phyloP scores from a whole-genome alignment of 2,888 invertebrate species.

The Villa cingulata region DNA sequence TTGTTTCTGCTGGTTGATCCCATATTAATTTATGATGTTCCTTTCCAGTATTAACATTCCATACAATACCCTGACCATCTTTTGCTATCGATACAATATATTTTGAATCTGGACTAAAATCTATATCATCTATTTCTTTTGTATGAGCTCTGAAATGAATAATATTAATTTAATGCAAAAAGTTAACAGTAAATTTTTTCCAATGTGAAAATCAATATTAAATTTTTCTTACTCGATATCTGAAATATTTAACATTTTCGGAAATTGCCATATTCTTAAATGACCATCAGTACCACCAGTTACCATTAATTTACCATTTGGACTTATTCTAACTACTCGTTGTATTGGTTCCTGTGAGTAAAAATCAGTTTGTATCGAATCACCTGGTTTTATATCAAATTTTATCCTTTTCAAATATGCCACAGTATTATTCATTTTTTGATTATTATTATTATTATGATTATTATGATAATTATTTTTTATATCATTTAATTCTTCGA shows the following conservation, averaged over 20 bases:
- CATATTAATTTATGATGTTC: slow-evolving; percentile 59
- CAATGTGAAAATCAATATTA: too few relatives aligned
- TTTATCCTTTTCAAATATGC: slow-evolving; percentile 44
- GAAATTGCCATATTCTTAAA: slow-evolving; percentile 79
- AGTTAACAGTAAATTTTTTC: too few relatives aligned
- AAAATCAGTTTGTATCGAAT: slow-evolving; percentile 78
- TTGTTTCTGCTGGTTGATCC: slow-evolving; percentile 58
- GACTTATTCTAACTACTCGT: slow-evolving; percentile 69
- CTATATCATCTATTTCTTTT: slow-evolving; percentile 89
- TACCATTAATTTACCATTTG: slow-evolving; percentile 64
- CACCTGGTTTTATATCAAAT: slow-evolving; percentile 60
- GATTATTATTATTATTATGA: slow-evolving; percentile 10
- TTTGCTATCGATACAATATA: slow-evolving; percentile 73
- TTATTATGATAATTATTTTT: slow-evolving; percentile 1
- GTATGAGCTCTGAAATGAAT: slow-evolving; percentile 47
- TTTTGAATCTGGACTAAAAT: slow-evolving; percentile 70
- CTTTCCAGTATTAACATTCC: slow-evolving; percentile 55
- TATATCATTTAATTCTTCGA: slow-evolving; percentile 24
- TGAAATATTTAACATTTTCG: slow-evolving; percentile 55
- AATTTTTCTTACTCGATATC: slow-evolving; percentile 48
- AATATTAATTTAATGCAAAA: not conserved
- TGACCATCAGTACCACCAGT: slow-evolving; percentile 86
- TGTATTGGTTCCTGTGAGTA: slow-evolving; percentile 65
- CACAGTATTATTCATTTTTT: slow-evolving; percentile 18
- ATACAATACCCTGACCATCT: slow-evolving; percentile 70